Conservation (phyloP, 2,888 invertebrate genomes). For the Nowickia ferox region DNA sequence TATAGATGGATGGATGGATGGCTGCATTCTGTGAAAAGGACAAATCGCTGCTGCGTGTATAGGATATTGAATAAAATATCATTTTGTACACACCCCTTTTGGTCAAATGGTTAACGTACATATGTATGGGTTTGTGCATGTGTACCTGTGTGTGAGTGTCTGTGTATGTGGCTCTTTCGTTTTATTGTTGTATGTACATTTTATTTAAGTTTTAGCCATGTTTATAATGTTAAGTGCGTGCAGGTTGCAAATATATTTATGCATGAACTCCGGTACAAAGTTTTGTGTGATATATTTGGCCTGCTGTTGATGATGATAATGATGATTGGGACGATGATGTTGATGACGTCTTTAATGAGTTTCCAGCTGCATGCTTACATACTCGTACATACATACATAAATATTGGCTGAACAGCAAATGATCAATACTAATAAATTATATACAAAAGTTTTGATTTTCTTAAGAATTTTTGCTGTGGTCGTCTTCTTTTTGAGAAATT, state of each 20-base stretch:
- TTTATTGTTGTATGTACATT: conserved; percentile 48
- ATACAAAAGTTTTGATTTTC: conserved; percentile 68
- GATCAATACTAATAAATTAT: conserved; percentile 70
- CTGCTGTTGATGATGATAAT: conserved; percentile 38
- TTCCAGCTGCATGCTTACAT: conserved; percentile 36
- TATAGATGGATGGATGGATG: conserved; percentile 35
- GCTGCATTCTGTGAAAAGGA: conserved; percentile 75
- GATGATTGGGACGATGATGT: conserved; percentile 49
- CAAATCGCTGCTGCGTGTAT: conserved; percentile 77
- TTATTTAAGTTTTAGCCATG: conserved; percentile 45
- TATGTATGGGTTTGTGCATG: background rate
- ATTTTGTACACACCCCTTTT: conserved; percentile 81
- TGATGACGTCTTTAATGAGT: conserved; percentile 71
- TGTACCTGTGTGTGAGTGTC: background rate
- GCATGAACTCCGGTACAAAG: conserved; percentile 33
- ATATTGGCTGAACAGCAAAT: conserved; percentile 50
- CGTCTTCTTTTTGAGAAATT: conserved; percentile 45
- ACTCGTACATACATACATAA: background rate
- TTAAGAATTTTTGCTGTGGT: conserved; percentile 50
- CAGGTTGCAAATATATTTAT: conserved; percentile 69
- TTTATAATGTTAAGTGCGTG: conserved; percentile 70
- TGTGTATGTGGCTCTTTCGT: conserved; percentile 1
- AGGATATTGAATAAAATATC: conserved; percentile 82
- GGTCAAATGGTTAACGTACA: conserved; percentile 51
- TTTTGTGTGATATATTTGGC: conserved; percentile 32